phyloP scores from a whole-genome alignment of 2,113 vertebrate species.

The Bubalus kerabau region DNA sequence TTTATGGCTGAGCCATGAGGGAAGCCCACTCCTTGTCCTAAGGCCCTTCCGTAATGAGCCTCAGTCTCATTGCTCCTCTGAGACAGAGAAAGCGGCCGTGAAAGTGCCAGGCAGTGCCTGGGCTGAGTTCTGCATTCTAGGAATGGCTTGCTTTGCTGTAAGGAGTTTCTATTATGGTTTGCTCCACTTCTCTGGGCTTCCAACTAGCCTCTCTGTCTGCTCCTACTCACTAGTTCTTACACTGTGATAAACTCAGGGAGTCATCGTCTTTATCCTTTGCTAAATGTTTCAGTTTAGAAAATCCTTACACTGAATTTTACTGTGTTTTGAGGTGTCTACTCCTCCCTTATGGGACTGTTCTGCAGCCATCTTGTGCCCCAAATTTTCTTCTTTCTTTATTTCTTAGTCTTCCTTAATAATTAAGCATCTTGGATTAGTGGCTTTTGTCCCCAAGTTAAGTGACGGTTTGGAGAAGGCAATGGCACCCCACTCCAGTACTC shows the following conservation, averaged over 20 bases:
- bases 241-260: not conserved
- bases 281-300: constrained; percentile 25
- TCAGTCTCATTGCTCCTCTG: not conserved
- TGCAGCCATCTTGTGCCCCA: not conserved
- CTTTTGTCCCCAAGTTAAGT: not conserved
- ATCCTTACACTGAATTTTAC: not conserved
- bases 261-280: not conserved
- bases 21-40: not conserved
- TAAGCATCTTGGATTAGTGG: not conserved
- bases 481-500: too few species aligned
- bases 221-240: not conserved
- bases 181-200: too few species aligned
- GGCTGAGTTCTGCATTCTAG: not conserved
- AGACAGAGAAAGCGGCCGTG: not conserved
- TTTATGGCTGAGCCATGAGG: not conserved
- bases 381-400: not conserved
- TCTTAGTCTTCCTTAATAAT: not conserved
- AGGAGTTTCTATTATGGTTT: not conserved
- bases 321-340: not conserved
- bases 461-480: not conserved
- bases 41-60: not conserved
- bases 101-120: not conserved
- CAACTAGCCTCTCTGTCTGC: not conserved
- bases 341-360: not conserved
- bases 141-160: not conserved